Evolutionary conservation across 92 coral and sea anemone species (phyloP), one percentile per base, ranked within the genome.

Genomic region (Bergia sp.): DNA sequence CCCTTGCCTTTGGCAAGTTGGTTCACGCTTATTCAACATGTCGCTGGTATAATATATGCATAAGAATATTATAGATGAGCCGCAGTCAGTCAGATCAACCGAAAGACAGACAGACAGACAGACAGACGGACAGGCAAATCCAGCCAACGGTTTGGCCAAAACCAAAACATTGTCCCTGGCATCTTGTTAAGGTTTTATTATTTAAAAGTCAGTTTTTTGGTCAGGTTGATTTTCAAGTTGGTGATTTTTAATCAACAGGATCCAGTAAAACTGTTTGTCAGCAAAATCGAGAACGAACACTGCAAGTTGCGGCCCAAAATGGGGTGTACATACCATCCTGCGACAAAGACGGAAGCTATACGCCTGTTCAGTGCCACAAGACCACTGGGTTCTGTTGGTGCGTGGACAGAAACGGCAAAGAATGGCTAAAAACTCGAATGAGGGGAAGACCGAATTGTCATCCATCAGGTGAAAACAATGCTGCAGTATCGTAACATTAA

Each of bases 371-470:
- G 81, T 97, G 99, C 81, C 95, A 97, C 64, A 82, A 91, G 65
- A 77, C 88, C 29, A 89, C 97, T 43, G 98, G 96, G 16, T 95
- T 91, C 91, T 97, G 99, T 82, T 97, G 99, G 99, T 97, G 99
- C 79, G 94, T 94, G 37, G 94, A 90, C 55, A 92, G 90, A 89
- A 80, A 89, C 43, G 97, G 97, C 18, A 82, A 86, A 45, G 98
- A 96, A 86, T 87, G 95, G 96, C 90, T 85, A 61, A 93, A 97
- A 41, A 94, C 99, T 75, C 92, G 96, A 72, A 89, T 90, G 86
- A 92, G 88, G 49, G 99, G 99, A 77, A 83, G 91, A 75, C 98
- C 96, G 13, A 88, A 89, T 0, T 95, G 98, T 82, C 93, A 90
- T 76, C 82, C 91, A 74, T 82, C 90, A 6, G 96, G 98, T 95